phyloP scores from a whole-genome alignment of 2,888 invertebrate species.

The Tipula vernalis region DNA sequence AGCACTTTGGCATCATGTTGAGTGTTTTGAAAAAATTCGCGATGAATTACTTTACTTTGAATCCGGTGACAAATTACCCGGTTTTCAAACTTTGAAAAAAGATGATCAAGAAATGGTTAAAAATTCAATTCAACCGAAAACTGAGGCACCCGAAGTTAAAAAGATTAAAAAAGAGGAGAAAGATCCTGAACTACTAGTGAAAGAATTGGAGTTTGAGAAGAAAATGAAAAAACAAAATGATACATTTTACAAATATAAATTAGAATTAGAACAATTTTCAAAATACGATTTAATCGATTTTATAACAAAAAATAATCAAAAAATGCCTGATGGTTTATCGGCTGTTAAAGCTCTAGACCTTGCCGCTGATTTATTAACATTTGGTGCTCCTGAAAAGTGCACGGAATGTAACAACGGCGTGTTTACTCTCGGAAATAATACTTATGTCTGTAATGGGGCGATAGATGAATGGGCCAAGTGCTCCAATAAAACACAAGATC shows the following conservation, averaged over 20 bases:
- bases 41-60: constrained; percentile 60
- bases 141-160: constrained; percentile 46
- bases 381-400: constrained; percentile 72
- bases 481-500: constrained; percentile 53
- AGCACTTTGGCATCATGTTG: constrained; percentile 82
- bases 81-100: constrained; percentile 52
- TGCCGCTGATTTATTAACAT: constrained; percentile 73
- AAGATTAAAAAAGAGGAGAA: constrained; percentile 49
- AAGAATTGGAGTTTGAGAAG: neutral
- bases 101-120: constrained; percentile 56
- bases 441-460: constrained; percentile 77
- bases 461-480: constrained; percentile 87
- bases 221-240: neutral
- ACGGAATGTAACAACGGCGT: constrained; percentile 63
- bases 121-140: constrained; percentile 41
- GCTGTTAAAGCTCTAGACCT: constrained; percentile 41
- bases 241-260: neutral
- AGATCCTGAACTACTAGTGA: neutral
- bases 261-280: neutral
- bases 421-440: constrained; percentile 52
- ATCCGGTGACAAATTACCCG: constrained; percentile 60
- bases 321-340: neutral
- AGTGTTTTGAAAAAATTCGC: constrained; percentile 70
- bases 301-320: neutral
- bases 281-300: neutral